Evolutionary conservation across 2,113 vertebrate species (phyloP).

Genomic region (Crotalus viridis): DNA sequence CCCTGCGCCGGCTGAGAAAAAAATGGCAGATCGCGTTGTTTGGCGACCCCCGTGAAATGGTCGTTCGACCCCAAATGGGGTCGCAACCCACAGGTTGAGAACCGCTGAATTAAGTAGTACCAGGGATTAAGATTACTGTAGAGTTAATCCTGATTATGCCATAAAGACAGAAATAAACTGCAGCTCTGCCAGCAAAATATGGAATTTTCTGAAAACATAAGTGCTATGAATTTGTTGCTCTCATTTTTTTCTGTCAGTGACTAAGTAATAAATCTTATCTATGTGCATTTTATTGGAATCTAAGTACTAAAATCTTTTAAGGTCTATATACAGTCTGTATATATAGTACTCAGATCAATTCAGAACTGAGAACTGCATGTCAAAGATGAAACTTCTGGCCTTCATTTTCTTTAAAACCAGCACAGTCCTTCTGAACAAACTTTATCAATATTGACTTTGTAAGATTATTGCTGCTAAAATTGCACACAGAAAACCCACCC

Average conservation of each 20-base stretch:
- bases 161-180: not conserved
- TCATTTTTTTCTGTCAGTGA: not conserved
- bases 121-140: not conserved
- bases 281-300: not conserved
- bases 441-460: constrained; percentile 15
- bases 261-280: not conserved
- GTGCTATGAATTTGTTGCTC: not conserved
- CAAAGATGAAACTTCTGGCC: not conserved
- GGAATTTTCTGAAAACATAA: not conserved
- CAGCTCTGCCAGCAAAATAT: not conserved
- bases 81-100: no score
- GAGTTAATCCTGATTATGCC: not conserved
- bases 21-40: no score
- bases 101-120: not conserved
- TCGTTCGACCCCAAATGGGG: no score
- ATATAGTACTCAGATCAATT: not conserved
- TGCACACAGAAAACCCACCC: not conserved
- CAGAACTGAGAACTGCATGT: not conserved
- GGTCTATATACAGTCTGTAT: not conserved
- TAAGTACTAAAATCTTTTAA: not conserved
- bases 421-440: not conserved
- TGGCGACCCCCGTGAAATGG: no score
- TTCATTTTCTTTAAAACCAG: not conserved
- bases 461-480: constrained; percentile 6
- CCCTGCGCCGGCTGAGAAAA: no score